Evolutionary conservation across 2,113 vertebrate genomes (phyloP).

Genomic region (Poeciliopsis prolifica): DNA sequence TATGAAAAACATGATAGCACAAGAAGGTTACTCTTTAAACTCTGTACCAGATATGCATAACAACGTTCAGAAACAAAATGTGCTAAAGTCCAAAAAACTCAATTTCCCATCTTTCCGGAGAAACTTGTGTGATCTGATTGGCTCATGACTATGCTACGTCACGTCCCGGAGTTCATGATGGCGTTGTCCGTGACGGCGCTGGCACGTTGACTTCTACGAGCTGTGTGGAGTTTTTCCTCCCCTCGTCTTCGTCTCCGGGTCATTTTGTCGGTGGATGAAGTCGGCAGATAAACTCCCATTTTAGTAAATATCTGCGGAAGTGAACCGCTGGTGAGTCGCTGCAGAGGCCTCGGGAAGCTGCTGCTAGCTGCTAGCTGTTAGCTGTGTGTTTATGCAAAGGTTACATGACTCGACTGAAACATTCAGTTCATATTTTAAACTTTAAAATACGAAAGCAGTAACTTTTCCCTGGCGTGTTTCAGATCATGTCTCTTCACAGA

Average conservation of each 20-base stretch:
- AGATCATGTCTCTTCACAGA: slow-evolving; percentile 79
- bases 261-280: not conserved
- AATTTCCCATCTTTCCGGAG: slow-evolving; percentile 47
- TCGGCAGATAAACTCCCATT: not conserved
- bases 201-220: slow-evolving; percentile 54
- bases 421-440: not conserved
- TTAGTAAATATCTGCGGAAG: not conserved
- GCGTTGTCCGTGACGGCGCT: slow-evolving; percentile 50
- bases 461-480: slow-evolving; percentile 4
- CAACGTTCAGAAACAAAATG: slow-evolving; percentile 3
- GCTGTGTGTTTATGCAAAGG: slow-evolving; percentile 59
- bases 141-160: not conserved
- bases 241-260: not conserved
- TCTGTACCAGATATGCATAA: not conserved
- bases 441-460: not conserved
- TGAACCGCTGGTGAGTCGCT: slow-evolving; percentile 28
- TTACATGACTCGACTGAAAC: slow-evolving; percentile 30
- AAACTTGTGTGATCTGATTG: slow-evolving; percentile 39
- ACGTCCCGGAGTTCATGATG: slow-evolving; percentile 70
- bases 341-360: not conserved
- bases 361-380: slow-evolving; percentile 40
- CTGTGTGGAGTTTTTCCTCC: not conserved
- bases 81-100: slow-evolving; percentile 35
- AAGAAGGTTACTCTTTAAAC: not conserved
- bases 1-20: not conserved